Base-by-base conservation (phyloP, 2,888 invertebrate species). In the Aspidapion aeneum region DNA sequence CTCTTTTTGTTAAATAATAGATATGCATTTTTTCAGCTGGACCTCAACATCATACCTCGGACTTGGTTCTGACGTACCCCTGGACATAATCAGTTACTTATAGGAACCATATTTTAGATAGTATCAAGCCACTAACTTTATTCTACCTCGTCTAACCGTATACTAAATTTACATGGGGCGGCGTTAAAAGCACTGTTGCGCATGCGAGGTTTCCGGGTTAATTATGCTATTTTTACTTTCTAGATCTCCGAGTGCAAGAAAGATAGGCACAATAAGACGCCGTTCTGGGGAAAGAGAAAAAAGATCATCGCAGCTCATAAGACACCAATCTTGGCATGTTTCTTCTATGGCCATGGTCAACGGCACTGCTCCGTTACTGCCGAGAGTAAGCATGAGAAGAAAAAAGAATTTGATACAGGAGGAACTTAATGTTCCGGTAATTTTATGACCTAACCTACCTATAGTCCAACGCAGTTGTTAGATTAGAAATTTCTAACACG, bases 191-290 rank as follows among this genome's bases (percentile, higher is more conserved):
- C n/a, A n/a, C n/a, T n/a, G n/a, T n/a, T n/a, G n/a, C n/a, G n/a
- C n/a, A n/a, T n/a, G n/a, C n/a, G n/a, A n/a, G n/a, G n/a, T n/a
- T n/a, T n/a, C n/a, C n/a, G n/a, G n/a, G n/a, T n/a, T n/a, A n/a
- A n/a, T n/a, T n/a, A n/a, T n/a, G n/a, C n/a, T n/a, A n/a, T n/a
- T n/a, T n/a, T n/a, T n/a, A n/a, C 20, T 61, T 17, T 57, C 59
- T 58, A 80, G 91, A 68, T 92, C 92, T 0, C 93, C 92, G 0
- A 92, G 91, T 75, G 91, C 91, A 1, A 82, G 92, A 58, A 92
- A 91, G 83, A 93, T 92, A 63, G 91, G 91, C 18, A 86, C 85
- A 7, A 84, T 92, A 69, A 81, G 91, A 73, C 82, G 91, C 56
- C 82, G 90, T 59, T 91, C 91, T 0, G 86, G 86, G 74, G 91